Conservation (phyloP, 2,888 invertebrate genomes). For the Venusia cambrica region DNA sequence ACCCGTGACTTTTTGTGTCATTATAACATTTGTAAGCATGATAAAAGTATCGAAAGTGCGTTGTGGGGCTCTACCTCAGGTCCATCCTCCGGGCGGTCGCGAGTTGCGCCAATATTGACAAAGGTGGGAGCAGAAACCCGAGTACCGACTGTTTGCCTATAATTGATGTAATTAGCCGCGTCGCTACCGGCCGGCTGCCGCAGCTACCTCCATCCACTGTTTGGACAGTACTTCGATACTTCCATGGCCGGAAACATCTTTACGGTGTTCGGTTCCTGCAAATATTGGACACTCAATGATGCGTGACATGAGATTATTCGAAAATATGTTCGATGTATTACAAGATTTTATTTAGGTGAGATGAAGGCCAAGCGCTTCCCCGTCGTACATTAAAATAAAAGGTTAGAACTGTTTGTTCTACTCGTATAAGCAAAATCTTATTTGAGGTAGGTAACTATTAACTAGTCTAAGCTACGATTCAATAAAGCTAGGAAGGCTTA, state of each 20-base stretch:
- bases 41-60: conserved; percentile 4
- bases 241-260: conserved; percentile 74
- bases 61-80: conserved; percentile 11
- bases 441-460: too few relatives aligned
- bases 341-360: too few relatives aligned
- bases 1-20: too few relatives aligned
- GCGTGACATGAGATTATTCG: conserved; percentile 59
- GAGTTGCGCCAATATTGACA: conserved; percentile 70
- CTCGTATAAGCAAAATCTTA: too few relatives aligned
- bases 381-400: too few relatives aligned
- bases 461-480: too few relatives aligned
- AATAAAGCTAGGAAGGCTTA: too few relatives aligned
- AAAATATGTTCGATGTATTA: conserved; percentile 26
- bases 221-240: conserved; percentile 76
- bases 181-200: conserved; percentile 65
- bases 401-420: too few relatives aligned
- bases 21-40: neutral
- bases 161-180: conserved; percentile 82
- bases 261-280: conserved; percentile 69
- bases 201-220: conserved; percentile 56
- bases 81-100: conserved; percentile 29
- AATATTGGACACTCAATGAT: conserved; percentile 75
- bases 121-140: conserved; percentile 77
- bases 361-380: too few relatives aligned
- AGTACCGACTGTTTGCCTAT: conserved; percentile 70